phyloP scores from a whole-genome alignment of 2,797 vertebrate genomes.

The Brotula barbata region DNA sequence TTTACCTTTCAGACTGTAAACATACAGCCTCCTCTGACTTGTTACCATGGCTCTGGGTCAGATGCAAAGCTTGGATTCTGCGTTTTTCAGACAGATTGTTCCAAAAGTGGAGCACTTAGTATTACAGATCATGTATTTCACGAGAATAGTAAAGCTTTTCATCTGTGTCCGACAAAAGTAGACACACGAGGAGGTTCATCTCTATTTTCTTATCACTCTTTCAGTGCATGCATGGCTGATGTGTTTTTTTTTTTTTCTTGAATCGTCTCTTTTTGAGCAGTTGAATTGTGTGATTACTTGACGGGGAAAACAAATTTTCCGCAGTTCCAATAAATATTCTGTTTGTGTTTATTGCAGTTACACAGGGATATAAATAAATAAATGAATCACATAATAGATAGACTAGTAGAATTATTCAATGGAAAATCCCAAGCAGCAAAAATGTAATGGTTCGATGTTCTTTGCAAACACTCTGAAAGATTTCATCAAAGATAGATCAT shows the following conservation, averaged over 20 bases:
- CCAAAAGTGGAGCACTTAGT: conserved; percentile 1
- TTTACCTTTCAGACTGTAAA: conserved; percentile 42
- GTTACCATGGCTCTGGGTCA: conserved; percentile 10
- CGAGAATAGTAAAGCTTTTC: conserved; percentile 6
- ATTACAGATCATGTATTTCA: conserved; percentile 10
- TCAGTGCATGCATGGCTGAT: conserved; percentile 13
- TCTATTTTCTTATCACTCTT: conserved; percentile 5
- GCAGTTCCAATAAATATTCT: conserved; percentile 21
- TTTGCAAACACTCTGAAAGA: conserved; percentile 32
- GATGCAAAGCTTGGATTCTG: conserved; percentile 6
- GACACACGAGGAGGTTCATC: conserved; percentile 16
- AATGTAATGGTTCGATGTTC: conserved; percentile 35
- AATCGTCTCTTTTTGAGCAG: conserved; percentile 9
- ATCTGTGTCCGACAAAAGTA: not conserved
- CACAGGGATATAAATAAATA: not conserved
- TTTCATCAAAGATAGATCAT: conserved; percentile 18
- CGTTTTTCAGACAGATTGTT: conserved; percentile 12
- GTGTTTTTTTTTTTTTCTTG: conserved; percentile 25
- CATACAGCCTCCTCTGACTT: conserved; percentile 9
- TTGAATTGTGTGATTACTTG: conserved; percentile 30
- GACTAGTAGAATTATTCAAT: conserved; percentile 27
- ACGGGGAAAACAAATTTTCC: conserved; percentile 43
- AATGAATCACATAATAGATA: conserved; percentile 31
- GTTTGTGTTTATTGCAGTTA: conserved; percentile 9
- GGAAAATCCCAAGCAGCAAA: conserved; percentile 23